These are phyloP conservation scores for Poecilus cupreus DNA, from an alignment of 2,888 invertebrate genomes.

Conservation along the genomic window DNA sequence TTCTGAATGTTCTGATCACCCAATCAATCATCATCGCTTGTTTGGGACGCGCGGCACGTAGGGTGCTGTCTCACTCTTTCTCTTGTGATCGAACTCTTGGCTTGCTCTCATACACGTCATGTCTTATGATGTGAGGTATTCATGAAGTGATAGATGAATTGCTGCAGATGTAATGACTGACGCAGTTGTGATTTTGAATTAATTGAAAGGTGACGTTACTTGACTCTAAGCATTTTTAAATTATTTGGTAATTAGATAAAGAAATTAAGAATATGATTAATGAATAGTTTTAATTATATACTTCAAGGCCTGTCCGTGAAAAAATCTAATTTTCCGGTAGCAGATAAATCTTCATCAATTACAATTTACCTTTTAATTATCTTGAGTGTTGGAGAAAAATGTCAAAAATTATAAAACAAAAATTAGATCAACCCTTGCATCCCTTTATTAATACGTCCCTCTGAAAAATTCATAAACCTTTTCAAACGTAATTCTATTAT, in stretches of 20 bases:
- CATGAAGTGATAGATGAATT: too few relatives aligned
- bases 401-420: conserved; percentile 15
- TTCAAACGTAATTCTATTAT: conserved; percentile 38
- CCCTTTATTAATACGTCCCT: conserved; percentile 3
- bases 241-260: neutral
- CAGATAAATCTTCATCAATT: conserved; percentile 45
- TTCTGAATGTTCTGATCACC: conserved; percentile 12
- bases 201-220: too few relatives aligned
- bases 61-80: too few relatives aligned
- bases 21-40: conserved; percentile 33
- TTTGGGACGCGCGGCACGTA: conserved; percentile 1
- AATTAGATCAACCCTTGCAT: conserved; percentile 37
- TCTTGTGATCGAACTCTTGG: too few relatives aligned
- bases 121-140: too few relatives aligned
- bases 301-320: neutral
- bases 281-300: neutral
- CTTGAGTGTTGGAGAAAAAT: neutral
- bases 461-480: conserved; percentile 44
- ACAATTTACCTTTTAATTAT: conserved; percentile 24
- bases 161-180: too few relatives aligned
- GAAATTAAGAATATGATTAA: neutral
- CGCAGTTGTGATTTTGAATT: too few relatives aligned
- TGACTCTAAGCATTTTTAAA: too few relatives aligned
- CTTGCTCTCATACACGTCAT: too few relatives aligned
- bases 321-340: neutral